Evolutionary conservation across 2,888 invertebrate species (phyloP), one percentile per base, ranked within the genome.

Genomic region (Psococerastis gibbosa): DNA sequence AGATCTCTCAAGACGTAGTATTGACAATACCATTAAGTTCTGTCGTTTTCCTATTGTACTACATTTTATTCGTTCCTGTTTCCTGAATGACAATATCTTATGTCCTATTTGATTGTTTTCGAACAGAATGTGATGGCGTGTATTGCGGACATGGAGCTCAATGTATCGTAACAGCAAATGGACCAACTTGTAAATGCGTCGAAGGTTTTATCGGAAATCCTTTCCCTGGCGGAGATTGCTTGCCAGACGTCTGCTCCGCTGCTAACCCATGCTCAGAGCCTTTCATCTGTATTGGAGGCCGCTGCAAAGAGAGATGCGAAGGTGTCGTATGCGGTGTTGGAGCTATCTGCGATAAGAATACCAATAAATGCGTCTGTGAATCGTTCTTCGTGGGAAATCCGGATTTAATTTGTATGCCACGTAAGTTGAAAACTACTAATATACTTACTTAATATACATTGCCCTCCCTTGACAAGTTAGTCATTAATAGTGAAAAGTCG

Each of bases 171-270:
- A 80, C 85, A 23, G 73, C 77, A 50, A 70, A 71, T 16, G 89
- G 88, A 11, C 85, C 87, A 13, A 87, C 87, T 3, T 91, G 89
- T 57, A 79, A 83, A 56, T 91, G 89, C 55, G 72, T 78, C 2
- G 82, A 85, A 57, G 87, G 87, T 38, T 80, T 78, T 59, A 71
- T 77, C 45, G 89, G 89, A 16, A 89, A 91, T 63, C 88, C 91
- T 5, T 91, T 89, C 66, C 83, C 88, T 1, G 91, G 91, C 20
- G 91, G 89, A 32, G 70, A 70, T 44, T 91, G 91, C 56, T 68
- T 69, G 44, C 76, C 80, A 43, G 88, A 88, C 60, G 68, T 83
- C 43, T 89, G 89, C 59, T 83, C 83, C 0, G 67, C 76, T 2
- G 70, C 73, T 0, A 66, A 77, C 43, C 81, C 83, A 1, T 89